A percentile compares a stretch with the other conserved stretches of the same genome.
These are phyloP conservation scores for Distichodus sexfasciatus DNA, from an alignment of 2,797 vertebrate species.

Conservation along the genomic window DNA sequence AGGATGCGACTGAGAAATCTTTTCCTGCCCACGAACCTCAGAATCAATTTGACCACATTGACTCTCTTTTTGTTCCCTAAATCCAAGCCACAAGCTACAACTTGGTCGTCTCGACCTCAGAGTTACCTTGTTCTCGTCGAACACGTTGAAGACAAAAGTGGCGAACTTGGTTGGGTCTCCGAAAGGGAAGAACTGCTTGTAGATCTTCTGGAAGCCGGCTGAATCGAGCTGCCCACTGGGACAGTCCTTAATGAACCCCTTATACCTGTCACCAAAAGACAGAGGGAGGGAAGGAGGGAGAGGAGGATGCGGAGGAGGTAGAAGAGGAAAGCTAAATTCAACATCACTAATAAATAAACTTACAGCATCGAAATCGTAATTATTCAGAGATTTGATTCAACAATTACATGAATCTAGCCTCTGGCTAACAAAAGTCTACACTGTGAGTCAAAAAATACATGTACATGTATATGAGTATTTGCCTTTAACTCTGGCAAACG, in stretches of 20 bases:
- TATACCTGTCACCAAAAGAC: conserved; percentile 81
- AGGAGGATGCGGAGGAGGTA: background rate
- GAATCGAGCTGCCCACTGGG: conserved; percentile 96
- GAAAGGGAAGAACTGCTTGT: conserved; percentile 98
- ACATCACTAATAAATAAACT: too few relatives aligned
- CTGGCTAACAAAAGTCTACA: too few relatives aligned
- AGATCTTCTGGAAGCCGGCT: conserved; percentile 97
- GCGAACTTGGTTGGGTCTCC: conserved; percentile 98
- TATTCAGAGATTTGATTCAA: too few relatives aligned
- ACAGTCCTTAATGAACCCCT: conserved; percentile 99
- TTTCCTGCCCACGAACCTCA: too few relatives aligned
- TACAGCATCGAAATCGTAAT: too few relatives aligned
- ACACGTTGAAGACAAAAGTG: conserved; percentile 98
- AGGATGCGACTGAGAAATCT: too few relatives aligned
- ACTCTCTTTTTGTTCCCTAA: background rate
- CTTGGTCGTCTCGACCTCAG: background rate
- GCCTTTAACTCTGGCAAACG: too few relatives aligned
- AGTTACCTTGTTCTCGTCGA: conserved; percentile 95
- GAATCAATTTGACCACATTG: too few relatives aligned
- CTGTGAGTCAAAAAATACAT: too few relatives aligned
- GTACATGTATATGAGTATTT: too few relatives aligned
- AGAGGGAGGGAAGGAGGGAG: background rate
- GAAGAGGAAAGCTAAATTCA: background rate
- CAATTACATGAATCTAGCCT: too few relatives aligned
- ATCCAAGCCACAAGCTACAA: too few relatives aligned